Evolutionary conservation across 2,113 vertebrate genomes (phyloP).

Genomic region (Onychorhynchus coronatus): DNA sequence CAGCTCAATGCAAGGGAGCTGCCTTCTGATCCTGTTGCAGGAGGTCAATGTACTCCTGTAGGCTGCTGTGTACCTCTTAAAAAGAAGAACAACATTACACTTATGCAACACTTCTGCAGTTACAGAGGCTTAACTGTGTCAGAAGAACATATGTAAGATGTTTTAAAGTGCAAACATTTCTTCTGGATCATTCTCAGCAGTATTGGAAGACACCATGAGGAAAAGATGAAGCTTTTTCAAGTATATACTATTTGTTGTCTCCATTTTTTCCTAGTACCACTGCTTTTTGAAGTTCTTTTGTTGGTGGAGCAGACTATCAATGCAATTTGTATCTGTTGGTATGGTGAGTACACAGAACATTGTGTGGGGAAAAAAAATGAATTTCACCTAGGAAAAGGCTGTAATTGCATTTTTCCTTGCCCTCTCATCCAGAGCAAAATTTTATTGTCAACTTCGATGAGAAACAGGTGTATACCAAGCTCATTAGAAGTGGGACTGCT

Average conservation of each 20-base stretch:
- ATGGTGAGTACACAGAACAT: background rate
- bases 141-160: background rate
- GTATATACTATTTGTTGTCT: background rate
- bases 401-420: background rate
- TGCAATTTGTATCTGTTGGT: background rate
- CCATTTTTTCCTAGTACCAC: background rate
- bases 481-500: background rate
- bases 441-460: background rate
- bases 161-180: background rate
- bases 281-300: background rate
- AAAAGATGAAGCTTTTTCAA: background rate
- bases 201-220: background rate
- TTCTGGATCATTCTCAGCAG: background rate
- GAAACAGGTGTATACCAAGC: slow-evolving; percentile 3
- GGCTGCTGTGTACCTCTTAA: background rate
- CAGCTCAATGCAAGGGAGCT: background rate
- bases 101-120: background rate
- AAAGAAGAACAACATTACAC: background rate
- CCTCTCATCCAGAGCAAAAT: background rate
- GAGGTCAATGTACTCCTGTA: background rate
- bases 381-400: background rate
- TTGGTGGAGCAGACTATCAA: background rate
- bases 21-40: background rate
- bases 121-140: background rate
- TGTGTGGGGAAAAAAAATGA: fast-evolving